These are phyloP conservation scores for Formica aserva DNA, from an alignment of 2,888 invertebrate genomes.

Conservation along the genomic window DNA sequence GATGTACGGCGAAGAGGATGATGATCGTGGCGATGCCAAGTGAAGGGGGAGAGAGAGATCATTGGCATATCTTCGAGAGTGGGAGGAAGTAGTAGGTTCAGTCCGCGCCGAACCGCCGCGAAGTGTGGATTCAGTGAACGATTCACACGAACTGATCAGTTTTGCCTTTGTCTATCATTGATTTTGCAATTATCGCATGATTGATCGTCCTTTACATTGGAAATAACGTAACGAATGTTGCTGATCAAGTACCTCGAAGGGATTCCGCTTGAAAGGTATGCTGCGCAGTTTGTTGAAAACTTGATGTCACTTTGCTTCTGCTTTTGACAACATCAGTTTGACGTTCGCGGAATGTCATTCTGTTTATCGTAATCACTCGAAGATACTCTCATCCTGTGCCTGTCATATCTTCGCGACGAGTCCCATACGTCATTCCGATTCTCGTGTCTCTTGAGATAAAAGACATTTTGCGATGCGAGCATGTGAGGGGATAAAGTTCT, in stretches of 20 bases:
- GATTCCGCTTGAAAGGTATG: constrained; percentile 27
- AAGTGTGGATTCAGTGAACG: constrained; percentile 37
- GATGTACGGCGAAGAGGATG: constrained; percentile 42
- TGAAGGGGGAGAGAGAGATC: constrained; percentile 13
- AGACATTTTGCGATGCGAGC: neutral
- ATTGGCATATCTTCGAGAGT: constrained; percentile 25
- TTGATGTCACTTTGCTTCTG: neutral
- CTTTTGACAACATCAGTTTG: neutral
- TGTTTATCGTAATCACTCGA: neutral
- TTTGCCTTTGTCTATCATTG: constrained; percentile 2
- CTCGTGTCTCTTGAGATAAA: neutral
- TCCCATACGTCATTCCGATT: neutral
- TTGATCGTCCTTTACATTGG: neutral
- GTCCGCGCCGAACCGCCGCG: constrained; percentile 36
- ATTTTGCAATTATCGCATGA: neutral
- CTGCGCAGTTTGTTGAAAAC: neutral
- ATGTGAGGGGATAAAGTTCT: no score
- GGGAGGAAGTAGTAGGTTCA: constrained; percentile 50
- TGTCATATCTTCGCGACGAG: constrained; percentile 2
- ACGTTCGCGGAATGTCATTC: neutral
- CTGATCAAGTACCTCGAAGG: neutral
- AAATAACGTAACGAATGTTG: constrained; percentile 15
- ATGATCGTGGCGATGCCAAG: constrained; percentile 35
- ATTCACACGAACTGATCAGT: neutral
- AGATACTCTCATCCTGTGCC: neutral